phyloP scores from a whole-genome alignment of 1,140 invertebrate species.

The Antheraea pernyi region DNA sequence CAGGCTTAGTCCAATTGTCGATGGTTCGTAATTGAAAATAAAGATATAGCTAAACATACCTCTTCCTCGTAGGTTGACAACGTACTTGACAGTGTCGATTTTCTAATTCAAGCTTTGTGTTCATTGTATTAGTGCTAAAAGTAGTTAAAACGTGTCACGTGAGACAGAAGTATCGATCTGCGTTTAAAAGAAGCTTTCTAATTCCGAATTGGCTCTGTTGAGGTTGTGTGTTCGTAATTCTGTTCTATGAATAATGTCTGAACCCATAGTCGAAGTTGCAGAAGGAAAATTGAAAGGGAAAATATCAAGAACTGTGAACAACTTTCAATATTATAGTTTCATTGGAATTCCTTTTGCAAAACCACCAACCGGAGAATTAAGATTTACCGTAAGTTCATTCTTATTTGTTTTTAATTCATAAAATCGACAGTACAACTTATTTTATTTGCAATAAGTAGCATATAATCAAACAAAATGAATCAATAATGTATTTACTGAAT shows the following conservation, averaged over 20 bases:
- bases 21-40: neutral
- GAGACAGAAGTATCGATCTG: neutral
- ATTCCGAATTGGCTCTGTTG: neutral
- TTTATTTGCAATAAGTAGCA: no score
- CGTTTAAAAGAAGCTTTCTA: neutral
- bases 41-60: neutral
- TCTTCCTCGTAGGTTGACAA: no score
- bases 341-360: conserved; percentile 86
- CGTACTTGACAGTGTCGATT: neutral
- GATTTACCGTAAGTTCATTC: conserved; percentile 80
- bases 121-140: neutral
- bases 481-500: no score
- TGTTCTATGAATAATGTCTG: conserved; percentile 37
- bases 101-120: neutral
- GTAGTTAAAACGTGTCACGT: neutral
- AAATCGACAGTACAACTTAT: no score
- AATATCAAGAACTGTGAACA: conserved; percentile 46
- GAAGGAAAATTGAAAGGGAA: conserved; percentile 66
- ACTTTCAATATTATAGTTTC: conserved; percentile 75
- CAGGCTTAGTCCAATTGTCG: no score
- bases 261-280: conserved; percentile 52
- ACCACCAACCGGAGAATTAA: conserved; percentile 82
- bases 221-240: neutral
- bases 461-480: no score
- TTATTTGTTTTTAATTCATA: no score